These are phyloP conservation scores for Nasonia vitripennis DNA, from an alignment of 1,140 invertebrate species.

Conservation along the genomic window DNA sequence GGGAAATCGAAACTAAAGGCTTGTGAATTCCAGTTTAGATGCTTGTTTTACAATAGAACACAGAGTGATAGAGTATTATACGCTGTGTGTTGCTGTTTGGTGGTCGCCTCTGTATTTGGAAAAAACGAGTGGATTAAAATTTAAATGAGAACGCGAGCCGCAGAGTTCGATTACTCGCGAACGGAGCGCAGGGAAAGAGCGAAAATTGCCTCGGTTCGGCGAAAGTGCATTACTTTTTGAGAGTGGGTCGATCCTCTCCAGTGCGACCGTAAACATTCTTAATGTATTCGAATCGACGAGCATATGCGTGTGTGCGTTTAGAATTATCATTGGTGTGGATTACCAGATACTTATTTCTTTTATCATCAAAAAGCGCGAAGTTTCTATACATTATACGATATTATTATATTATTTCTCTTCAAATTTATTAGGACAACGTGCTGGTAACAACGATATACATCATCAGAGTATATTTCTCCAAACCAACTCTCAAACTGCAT, in stretches of 20 bases:
- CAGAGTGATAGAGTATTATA: no score
- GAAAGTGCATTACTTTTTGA: conserved; percentile 14
- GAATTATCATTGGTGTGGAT: no score
- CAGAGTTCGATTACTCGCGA: background rate
- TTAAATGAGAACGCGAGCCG: conserved; percentile 16
- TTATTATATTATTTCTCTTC: no score
- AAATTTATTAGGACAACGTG: no score
- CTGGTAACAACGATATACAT: no score
- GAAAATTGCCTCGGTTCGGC: conserved; percentile 4
- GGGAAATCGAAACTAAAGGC: no score
- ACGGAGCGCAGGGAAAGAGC: background rate
- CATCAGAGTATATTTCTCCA: background rate
- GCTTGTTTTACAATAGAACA: no score
- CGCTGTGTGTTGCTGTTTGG: background rate
- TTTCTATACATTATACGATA: background rate
- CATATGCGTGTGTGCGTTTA: background rate
- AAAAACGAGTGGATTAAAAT: conserved; percentile 36
- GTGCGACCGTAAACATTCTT: background rate
- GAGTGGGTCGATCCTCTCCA: background rate
- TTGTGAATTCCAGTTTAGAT: no score
- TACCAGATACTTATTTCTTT: no score
- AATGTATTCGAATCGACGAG: background rate
- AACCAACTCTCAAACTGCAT: background rate
- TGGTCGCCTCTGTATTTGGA: background rate
- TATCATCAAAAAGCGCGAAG: background rate